Evolutionary conservation across 2,113 vertebrate genomes (phyloP).

Genomic region (Tretioscincus oriximinensis): DNA sequence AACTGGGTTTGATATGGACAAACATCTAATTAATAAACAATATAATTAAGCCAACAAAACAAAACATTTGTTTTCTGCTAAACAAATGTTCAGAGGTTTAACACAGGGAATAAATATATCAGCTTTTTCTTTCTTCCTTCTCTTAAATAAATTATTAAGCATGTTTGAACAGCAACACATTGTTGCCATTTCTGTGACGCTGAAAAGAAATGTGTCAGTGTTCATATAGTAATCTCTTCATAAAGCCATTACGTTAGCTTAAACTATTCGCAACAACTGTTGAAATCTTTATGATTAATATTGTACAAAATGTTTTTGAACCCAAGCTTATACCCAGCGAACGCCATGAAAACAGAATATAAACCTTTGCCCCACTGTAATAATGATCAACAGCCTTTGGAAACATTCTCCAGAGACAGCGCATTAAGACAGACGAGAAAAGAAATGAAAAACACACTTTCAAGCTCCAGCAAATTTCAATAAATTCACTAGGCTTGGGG

Average conservation of each 20-base stretch:
- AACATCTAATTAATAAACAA: too few relatives aligned
- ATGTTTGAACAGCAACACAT: neutral
- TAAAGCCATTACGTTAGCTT: neutral
- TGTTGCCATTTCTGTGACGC: neutral
- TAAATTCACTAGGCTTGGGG: slow-evolving; percentile 13
- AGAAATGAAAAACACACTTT: slow-evolving; percentile 30
- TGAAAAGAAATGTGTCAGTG: neutral
- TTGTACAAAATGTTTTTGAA: slow-evolving; percentile 10
- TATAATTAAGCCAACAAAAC: too few relatives aligned
- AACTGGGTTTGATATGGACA: too few relatives aligned
- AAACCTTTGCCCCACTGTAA: slow-evolving; percentile 3
- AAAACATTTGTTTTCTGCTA: neutral
- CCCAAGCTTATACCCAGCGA: neutral
- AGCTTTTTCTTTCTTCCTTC: neutral
- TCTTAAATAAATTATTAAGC: neutral
- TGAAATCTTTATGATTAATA: slow-evolving; percentile 9
- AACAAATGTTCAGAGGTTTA: neutral
- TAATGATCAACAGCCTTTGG: neutral
- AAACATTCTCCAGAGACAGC: neutral
- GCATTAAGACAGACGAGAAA: neutral
- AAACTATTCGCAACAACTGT: slow-evolving; percentile 8
- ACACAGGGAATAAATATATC: neutral
- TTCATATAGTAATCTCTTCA: neutral
- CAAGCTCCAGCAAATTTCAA: neutral
- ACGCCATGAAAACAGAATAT: slow-evolving; percentile 1